Conservation (phyloP, 2,797 vertebrate genomes). For the Onychomys torridus region DNA sequence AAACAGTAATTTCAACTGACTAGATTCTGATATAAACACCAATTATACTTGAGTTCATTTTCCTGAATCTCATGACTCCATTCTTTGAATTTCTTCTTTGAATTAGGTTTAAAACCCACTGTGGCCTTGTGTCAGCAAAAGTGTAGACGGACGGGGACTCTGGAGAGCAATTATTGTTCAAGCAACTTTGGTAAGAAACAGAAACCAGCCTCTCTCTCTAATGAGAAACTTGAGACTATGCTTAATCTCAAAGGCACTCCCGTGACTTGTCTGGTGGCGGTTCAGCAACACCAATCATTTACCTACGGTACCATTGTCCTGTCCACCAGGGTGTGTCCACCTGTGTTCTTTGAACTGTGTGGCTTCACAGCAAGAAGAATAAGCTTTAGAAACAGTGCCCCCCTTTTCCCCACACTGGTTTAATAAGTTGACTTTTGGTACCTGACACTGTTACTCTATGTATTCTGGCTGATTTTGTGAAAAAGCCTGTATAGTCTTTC, state of each 20-base stretch:
- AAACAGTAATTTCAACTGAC: not conserved
- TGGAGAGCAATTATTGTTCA: constrained; percentile 96
- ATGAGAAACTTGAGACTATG: constrained; percentile 52
- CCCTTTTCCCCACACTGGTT: not conserved
- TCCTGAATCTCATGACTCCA: constrained; percentile 37
- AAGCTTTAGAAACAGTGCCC: not conserved
- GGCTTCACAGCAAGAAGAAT: constrained; percentile 35
- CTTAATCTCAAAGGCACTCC: constrained; percentile 72
- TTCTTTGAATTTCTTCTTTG: constrained; percentile 80
- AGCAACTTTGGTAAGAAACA: constrained; percentile 96
- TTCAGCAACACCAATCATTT: constrained; percentile 30
- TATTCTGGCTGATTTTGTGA: not conserved
- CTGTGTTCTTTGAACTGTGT: not conserved
- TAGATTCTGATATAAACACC: constrained; percentile 18
- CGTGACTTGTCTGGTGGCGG: constrained; percentile 53
- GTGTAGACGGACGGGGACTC: constrained; percentile 94
- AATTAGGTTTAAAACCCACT: constrained; percentile 94
- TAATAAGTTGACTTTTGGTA: constrained; percentile 13
- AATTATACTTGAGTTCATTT: constrained; percentile 46
- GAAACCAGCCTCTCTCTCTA: constrained; percentile 68
- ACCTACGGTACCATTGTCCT: constrained; percentile 76
- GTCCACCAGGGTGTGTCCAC: not conserved
- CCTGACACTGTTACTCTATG: not conserved
- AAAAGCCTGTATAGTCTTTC: not conserved
- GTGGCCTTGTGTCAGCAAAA: constrained; percentile 95